Percentiles rank a stretch among this genome's conserved stretches.
Conservation (phyloP, 2,888 invertebrate species). For the Chrysina gloriosa region DNA sequence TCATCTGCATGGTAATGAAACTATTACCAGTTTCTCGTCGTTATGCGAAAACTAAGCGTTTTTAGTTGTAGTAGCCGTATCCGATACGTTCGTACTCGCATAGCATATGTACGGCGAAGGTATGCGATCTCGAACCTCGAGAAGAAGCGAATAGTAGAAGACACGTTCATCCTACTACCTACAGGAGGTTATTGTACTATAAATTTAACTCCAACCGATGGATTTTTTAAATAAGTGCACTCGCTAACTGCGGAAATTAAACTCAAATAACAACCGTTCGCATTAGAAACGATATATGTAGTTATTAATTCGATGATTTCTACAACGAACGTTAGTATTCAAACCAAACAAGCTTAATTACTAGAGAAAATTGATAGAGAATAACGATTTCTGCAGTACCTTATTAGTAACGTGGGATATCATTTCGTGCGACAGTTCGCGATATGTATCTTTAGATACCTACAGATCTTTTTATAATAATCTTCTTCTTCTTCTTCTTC, state of each 20-base stretch:
- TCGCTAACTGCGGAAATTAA: constrained; percentile 17
- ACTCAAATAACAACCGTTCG: constrained; percentile 3
- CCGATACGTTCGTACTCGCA: background rate
- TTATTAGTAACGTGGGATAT: no score
- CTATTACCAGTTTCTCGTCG: constrained; percentile 20
- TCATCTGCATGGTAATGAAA: constrained; percentile 26
- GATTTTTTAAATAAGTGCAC: constrained; percentile 19
- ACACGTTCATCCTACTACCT: constrained; percentile 10
- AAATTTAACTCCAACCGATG: constrained; percentile 20
- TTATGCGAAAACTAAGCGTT: constrained; percentile 15
- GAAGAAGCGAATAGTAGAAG: constrained; percentile 15
- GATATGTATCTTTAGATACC: no score
- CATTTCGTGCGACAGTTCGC: no score
- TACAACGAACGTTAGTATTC: no score
- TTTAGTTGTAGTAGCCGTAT: background rate
- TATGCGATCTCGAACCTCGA: background rate
- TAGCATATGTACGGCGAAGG: background rate
- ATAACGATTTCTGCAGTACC: no score
- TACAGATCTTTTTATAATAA: no score
- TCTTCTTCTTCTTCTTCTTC: no score
- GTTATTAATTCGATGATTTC: no score
- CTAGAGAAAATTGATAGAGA: no score
- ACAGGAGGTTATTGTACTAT: constrained; percentile 28
- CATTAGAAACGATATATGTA: background rate
- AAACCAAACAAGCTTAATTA: no score